Evolutionary conservation across 1,140 invertebrate genomes (phyloP).

Genomic region (Drosophila nigrodunni): DNA sequence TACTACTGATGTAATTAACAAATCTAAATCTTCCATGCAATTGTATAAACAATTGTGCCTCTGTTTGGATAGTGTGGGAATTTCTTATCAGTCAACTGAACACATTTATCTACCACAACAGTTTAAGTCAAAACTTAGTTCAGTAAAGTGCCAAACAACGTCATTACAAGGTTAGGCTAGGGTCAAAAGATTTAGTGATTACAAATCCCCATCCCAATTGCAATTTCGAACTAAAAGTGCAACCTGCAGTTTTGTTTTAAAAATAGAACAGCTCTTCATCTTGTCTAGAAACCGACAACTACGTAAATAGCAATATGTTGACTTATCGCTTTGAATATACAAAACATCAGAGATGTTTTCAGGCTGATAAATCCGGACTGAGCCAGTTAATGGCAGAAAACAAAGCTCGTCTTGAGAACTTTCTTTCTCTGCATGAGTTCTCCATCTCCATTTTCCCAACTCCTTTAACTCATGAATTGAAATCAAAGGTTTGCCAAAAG

Average conservation of each 20-base stretch:
- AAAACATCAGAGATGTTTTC: constrained; percentile 37
- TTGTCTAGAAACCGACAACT: constrained; percentile 17
- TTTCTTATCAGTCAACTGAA: constrained; percentile 47
- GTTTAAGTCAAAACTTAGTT: neutral
- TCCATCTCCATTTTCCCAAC: neutral
- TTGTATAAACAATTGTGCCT: constrained; percentile 52
- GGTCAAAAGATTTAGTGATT: neutral
- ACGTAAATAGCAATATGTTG: constrained; percentile 51
- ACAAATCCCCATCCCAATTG: neutral
- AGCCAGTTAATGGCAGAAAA: constrained; percentile 57
- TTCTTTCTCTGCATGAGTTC: neutral
- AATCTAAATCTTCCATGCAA: constrained; percentile 61
- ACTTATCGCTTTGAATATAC: constrained; percentile 56
- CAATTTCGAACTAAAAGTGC: neutral
- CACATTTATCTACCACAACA: neutral
- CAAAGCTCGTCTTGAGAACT: constrained; percentile 37
- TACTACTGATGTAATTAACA: constrained; percentile 34
- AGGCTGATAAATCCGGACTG: constrained; percentile 65
- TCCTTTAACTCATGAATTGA: constrained; percentile 2
- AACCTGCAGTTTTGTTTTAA: constrained; percentile 14
- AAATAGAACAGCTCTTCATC: constrained; percentile 51
- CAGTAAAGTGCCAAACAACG: constrained; percentile 27
- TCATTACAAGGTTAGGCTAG: constrained; percentile 58
- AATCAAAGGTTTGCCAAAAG: neutral
- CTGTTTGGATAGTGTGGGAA: constrained; percentile 25